Evolutionary conservation across 1,140 invertebrate species (phyloP).

Genomic region (Lordiphosa collinella): DNA sequence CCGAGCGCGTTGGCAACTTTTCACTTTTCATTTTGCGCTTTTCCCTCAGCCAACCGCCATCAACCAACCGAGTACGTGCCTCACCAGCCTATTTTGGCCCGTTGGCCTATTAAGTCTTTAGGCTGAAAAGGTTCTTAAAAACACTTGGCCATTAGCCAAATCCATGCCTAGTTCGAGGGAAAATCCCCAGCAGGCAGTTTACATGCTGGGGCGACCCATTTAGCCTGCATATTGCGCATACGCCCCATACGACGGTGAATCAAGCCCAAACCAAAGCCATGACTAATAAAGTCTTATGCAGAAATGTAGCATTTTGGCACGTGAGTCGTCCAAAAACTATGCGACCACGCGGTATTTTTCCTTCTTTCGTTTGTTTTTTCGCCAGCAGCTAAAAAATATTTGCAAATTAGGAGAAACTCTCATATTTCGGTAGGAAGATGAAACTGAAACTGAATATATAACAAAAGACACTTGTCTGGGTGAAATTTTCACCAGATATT

Average conservation of each 20-base stretch:
- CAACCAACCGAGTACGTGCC: conserved; percentile 23
- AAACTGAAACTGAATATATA: conserved; percentile 48
- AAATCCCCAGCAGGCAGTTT: conserved; percentile 29
- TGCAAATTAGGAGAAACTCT: conserved; percentile 77
- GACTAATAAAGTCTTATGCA: conserved; percentile 45
- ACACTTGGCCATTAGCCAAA: conserved; percentile 46
- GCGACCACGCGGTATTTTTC: conserved; percentile 21
- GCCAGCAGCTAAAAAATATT: conserved; percentile 45
- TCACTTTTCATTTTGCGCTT: conserved; percentile 77
- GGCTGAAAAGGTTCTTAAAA: conserved; percentile 38
- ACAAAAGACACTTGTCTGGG: conserved; percentile 74
- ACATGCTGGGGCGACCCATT: conserved; percentile 48
- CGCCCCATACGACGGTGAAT: conserved; percentile 43
- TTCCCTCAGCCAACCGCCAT: conserved; percentile 33
- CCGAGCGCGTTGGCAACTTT: conserved; percentile 55
- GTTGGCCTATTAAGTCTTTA: conserved; percentile 73
- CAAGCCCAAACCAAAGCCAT: conserved; percentile 27
- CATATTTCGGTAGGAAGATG: conserved; percentile 41
- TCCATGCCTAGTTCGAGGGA: conserved; percentile 25
- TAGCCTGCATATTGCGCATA: conserved; percentile 59
- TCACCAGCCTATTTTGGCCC: conserved; percentile 57
- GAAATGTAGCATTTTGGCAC: conserved; percentile 57
- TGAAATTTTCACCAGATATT: conserved; percentile 77
- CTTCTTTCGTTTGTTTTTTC: conserved; percentile 11
- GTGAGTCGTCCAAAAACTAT: conserved; percentile 60